Base-by-base conservation (phyloP, 1,140 invertebrate species). In the Pseudomyrmex pallidus region DNA sequence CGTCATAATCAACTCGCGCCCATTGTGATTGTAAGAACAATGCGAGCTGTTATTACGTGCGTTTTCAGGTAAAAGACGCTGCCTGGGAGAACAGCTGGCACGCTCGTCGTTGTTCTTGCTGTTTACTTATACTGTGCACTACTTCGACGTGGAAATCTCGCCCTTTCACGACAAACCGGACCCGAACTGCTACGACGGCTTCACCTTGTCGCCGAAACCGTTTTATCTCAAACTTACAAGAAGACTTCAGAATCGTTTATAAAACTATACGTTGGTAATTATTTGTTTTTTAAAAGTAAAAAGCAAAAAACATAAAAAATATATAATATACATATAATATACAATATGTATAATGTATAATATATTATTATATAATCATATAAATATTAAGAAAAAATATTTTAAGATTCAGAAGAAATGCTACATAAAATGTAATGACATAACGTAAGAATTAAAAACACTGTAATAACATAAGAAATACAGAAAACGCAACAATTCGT, bases 1-100 rank as follows among this genome's bases (percentile, higher is more conserved):
- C 56, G 25, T 59, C 20, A 44, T 63, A 78, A 80, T 84, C 61
- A 72, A 63, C 83, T 73, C 72, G 50, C 25, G 50, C 46, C 48
- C 50, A 57, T 80, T 46, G n/a, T 80, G 70, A 70, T 72, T 22
- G 20, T 52, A 66, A 15, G 46, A 59, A 67, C 46, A 68, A 78
- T 48, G 20, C 15, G 13, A 44, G 15, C 22, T 20, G 62, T 48
- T 20, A 15, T 56, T 68, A 9, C 10, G 2, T n/a, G 22, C 59
- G 83, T 94, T 94, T 94, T 70, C 88, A 96, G 96, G 96, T 9
- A 95, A 95, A 90, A 92, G 96, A 90, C 94, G 95, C 61, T 96
- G 96, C 83, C 84, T 96, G 1, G 96, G 96, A n/a, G 96, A 96
- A 90, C 89, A 90, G 59, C 82, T 96, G 17, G 96, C 96, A 0